A percentile compares a stretch with the other conserved stretches of the same genome.
phyloP scores from a whole-genome alignment of 2,113 vertebrate genomes.

The Laterallus jamaicensis region DNA sequence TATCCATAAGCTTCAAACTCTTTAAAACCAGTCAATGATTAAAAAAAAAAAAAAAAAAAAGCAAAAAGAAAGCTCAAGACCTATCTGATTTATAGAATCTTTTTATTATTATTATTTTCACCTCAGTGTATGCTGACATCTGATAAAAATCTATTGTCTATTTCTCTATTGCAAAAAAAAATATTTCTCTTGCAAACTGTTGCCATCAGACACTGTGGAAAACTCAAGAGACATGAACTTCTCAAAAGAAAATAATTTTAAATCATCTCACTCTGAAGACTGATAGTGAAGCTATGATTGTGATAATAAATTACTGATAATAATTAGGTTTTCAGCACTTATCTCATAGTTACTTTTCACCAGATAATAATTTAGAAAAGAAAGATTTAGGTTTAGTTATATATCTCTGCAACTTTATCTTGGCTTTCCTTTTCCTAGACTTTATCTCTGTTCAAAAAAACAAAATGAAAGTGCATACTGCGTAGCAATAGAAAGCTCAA shows the following conservation, averaged over 20 bases:
- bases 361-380: constrained; percentile 48
- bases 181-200: constrained; percentile 47
- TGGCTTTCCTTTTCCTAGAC: constrained; percentile 1
- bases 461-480: background rate
- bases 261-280: constrained; percentile 28
- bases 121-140: background rate
- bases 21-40: background rate
- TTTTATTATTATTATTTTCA: constrained; percentile 43
- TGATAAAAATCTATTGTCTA: constrained; percentile 27
- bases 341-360: constrained; percentile 53
- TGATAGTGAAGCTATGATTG: constrained; percentile 30
- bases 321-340: constrained; percentile 43
- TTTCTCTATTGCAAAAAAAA: constrained; percentile 46
- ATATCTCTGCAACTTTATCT: constrained; percentile 37
- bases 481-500: constrained; percentile 5
- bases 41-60: background rate
- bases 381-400: constrained; percentile 43
- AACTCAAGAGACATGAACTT: constrained; percentile 40
- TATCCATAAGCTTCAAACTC: background rate
- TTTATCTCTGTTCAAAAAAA: constrained; percentile 33
- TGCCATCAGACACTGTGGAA: constrained; percentile 10
- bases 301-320: constrained; percentile 60
- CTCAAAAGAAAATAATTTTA: constrained; percentile 66
- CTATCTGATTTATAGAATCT: background rate
- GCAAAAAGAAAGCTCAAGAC: background rate